Percentiles rank a stretch among this genome's conserved stretches.
Conservation (phyloP, 2,113 vertebrate genomes). For the Serinus canaria region DNA sequence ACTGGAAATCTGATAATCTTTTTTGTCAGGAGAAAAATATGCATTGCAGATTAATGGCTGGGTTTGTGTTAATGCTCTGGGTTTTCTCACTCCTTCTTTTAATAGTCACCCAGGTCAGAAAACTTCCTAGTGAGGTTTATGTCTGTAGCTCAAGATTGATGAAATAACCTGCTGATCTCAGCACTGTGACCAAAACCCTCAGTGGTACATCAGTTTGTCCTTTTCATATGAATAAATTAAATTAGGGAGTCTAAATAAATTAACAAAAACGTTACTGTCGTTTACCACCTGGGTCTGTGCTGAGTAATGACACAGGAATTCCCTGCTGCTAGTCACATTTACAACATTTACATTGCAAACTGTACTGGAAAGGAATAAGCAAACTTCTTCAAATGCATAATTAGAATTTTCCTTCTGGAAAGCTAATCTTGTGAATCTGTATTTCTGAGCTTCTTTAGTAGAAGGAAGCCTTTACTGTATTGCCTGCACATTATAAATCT, state of each 20-base stretch:
- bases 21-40: background rate
- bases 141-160: background rate
- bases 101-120: background rate
- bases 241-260: background rate
- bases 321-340: background rate
- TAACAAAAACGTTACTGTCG: background rate
- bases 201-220: background rate
- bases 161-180: background rate
- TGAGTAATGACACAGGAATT: background rate
- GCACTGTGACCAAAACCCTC: background rate
- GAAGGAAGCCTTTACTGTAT: background rate
- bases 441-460: slow-evolving; percentile 16
- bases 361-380: background rate
- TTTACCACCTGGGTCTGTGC: background rate
- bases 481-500: slow-evolving; percentile 1
- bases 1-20: background rate
- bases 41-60: background rate
- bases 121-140: background rate
- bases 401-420: slow-evolving; percentile 26
- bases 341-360: background rate
- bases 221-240: background rate
- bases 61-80: background rate
- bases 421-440: background rate
- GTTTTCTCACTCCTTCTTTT: background rate
- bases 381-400: slow-evolving; percentile 1